Conservation (phyloP, 1,140 invertebrate species). For the Philotrypesis tridentata region DNA sequence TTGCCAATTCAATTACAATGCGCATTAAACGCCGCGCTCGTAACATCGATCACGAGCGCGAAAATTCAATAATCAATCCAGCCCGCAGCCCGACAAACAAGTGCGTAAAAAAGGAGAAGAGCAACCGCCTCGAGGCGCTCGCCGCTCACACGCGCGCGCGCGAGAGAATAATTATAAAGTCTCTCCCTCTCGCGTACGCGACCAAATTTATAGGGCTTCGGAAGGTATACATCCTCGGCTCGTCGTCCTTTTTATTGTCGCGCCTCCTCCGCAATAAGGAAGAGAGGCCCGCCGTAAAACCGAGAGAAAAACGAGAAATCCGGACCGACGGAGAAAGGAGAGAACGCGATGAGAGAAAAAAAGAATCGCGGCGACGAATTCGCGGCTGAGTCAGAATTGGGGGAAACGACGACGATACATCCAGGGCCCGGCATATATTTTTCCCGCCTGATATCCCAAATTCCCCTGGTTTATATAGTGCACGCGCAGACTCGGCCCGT, state of each 20-base stretch:
- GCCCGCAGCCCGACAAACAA: neutral
- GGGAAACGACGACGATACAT: neutral
- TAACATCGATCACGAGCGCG: neutral
- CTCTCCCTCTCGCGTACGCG: neutral
- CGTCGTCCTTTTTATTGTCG: conserved; percentile 18
- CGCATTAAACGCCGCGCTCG: neutral
- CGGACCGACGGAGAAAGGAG: too few relatives aligned
- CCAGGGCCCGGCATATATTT: neutral
- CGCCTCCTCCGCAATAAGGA: neutral
- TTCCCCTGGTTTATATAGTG: conserved; percentile 15
- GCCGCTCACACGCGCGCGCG: too few relatives aligned
- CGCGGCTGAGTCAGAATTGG: neutral
- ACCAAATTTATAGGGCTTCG: conserved; percentile 22
- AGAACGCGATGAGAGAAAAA: too few relatives aligned
- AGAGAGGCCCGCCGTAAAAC: neutral
- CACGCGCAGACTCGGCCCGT: conserved; percentile 3
- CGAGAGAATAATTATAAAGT: neutral
- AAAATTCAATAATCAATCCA: neutral
- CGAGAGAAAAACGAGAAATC: neutral
- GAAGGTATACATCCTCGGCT: conserved; percentile 4
- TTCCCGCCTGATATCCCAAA: neutral
- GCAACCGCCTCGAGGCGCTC: neutral
- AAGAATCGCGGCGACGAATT: neutral
- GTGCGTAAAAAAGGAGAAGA: neutral
- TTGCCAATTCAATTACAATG: neutral